Percentiles rank a stretch among this genome's conserved stretches.
phyloP scores from a whole-genome alignment of 2,113 vertebrate species.

The Stigmatopora argus region DNA sequence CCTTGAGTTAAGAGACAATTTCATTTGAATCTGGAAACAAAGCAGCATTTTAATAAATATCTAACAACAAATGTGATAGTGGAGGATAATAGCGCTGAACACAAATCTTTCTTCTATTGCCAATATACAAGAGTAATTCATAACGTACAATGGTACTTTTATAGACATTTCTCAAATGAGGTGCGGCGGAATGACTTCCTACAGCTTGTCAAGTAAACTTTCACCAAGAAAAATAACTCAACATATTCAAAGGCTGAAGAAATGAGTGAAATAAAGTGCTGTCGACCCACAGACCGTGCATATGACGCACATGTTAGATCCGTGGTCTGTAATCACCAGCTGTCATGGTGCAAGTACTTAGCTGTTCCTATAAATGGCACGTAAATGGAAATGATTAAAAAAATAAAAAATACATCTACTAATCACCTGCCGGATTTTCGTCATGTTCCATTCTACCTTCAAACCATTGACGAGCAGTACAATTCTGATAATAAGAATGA shows the following conservation, averaged over 20 bases:
- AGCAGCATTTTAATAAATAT: neutral
- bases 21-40: conserved; percentile 9
- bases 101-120: neutral
- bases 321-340: neutral
- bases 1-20: conserved; percentile 8
- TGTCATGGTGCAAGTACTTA: conserved; percentile 11
- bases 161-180: neutral
- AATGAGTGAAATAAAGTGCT: conserved; percentile 14
- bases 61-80: neutral
- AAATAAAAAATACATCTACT: neutral
- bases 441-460: neutral
- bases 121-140: neutral
- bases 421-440: conserved; percentile 12
- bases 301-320: neutral
- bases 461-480: conserved; percentile 9
- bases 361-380: conserved; percentile 10
- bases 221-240: conserved; percentile 15
- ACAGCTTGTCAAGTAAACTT: conserved; percentile 17
- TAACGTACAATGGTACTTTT: neutral
- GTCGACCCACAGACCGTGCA: conserved; percentile 9
- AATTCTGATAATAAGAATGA: conserved; percentile 9
- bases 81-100: neutral
- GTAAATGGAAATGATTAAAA: neutral
- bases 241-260: conserved; percentile 18
- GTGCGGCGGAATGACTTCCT: neutral